A percentile compares a stretch with the other conserved stretches of the same genome.
These are phyloP conservation scores for Drosophila basisetae DNA, from an alignment of 2,888 invertebrate species.

Conservation along the genomic window DNA sequence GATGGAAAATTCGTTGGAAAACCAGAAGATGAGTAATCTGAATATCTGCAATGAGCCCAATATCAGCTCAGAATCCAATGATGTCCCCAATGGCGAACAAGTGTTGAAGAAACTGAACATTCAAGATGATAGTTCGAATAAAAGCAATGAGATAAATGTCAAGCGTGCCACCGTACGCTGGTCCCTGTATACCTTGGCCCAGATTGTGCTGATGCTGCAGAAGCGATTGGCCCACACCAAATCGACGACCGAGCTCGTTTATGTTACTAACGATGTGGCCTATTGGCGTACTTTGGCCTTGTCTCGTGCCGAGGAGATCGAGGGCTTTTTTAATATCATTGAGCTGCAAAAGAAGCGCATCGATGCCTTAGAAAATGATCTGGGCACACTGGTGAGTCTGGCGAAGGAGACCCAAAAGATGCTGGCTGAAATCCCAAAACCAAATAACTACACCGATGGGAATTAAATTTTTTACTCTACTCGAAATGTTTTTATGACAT, in stretches of 20 bases:
- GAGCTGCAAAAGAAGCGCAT: constrained; percentile 49
- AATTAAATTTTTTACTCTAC: not conserved
- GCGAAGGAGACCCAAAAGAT: constrained; percentile 44
- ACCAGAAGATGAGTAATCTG: not conserved
- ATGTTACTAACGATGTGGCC: constrained; percentile 29
- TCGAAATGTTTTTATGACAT: not conserved
- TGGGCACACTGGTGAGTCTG: constrained; percentile 34
- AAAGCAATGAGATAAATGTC: not conserved
- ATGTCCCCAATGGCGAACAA: not conserved
- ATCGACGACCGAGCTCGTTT: not conserved
- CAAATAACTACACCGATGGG: not conserved
- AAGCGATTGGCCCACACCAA: constrained; percentile 17
- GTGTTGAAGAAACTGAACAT: not conserved
- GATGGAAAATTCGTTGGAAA: not conserved
- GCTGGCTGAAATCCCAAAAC: constrained; percentile 20
- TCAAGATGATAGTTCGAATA: not conserved
- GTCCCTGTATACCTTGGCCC: constrained; percentile 31
- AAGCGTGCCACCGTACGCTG: not conserved
- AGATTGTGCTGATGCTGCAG: constrained; percentile 33
- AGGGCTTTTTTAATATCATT: constrained; percentile 31
- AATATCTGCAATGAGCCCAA: constrained; percentile 3
- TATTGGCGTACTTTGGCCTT: constrained; percentile 55
- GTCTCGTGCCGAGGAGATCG: constrained; percentile 30
- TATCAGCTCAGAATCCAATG: not conserved
- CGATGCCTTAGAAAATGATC: constrained; percentile 38